phyloP scores from a whole-genome alignment of 2,113 vertebrate genomes.

The Tonatia bakeri region DNA sequence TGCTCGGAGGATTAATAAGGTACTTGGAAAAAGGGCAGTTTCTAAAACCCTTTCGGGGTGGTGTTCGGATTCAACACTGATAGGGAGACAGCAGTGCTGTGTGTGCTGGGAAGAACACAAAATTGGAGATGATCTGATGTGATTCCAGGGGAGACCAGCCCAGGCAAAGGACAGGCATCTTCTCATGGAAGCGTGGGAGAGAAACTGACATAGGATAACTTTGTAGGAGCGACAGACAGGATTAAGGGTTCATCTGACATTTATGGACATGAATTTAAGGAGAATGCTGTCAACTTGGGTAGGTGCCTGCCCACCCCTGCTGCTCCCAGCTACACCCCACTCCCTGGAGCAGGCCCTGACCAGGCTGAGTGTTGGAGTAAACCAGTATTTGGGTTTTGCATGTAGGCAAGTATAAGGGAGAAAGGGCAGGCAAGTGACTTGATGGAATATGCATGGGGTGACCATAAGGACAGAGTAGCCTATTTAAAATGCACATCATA shows the following conservation, averaged over 20 bases:
- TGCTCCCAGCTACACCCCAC: too few relatives aligned
- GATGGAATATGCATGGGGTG: background rate
- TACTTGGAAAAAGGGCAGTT: background rate
- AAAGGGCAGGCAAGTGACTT: background rate
- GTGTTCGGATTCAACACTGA: background rate
- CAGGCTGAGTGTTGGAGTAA: background rate
- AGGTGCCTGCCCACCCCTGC: background rate
- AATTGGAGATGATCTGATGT: background rate
- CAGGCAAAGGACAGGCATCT: background rate
- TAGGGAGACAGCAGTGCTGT: background rate
- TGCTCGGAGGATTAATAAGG: conserved; percentile 17
- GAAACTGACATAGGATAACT: too few relatives aligned
- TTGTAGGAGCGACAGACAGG: fast-evolving
- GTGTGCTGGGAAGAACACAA: background rate
- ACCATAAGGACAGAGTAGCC: background rate
- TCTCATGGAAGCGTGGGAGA: background rate
- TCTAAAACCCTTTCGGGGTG: conserved; percentile 14
- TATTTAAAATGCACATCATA: background rate
- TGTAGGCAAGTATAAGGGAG: background rate
- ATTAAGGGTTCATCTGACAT: background rate
- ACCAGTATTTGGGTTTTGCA: background rate
- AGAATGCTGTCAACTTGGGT: background rate
- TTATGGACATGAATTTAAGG: background rate
- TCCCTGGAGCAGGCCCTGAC: background rate
- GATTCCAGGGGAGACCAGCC: background rate